Conservation (phyloP, 2,797 vertebrate species). For the Salarias fasciatus region DNA sequence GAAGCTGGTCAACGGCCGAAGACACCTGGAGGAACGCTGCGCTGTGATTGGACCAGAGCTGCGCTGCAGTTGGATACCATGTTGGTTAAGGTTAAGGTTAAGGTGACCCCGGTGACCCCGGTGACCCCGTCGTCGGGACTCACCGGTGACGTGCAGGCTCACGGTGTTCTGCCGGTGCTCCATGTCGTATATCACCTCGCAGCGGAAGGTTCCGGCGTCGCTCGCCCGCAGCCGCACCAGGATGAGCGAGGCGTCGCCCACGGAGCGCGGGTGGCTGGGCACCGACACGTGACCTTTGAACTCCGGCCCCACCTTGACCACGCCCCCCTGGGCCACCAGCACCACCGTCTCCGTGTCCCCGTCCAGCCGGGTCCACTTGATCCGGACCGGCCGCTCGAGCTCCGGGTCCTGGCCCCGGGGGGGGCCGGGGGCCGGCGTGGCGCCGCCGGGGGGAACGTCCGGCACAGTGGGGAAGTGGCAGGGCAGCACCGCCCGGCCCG, state of each 20-base stretch:
- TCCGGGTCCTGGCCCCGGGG: slow-evolving; percentile 40
- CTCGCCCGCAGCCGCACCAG: slow-evolving; percentile 85
- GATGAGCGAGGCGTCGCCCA: slow-evolving; percentile 85
- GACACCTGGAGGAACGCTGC: too few relatives aligned
- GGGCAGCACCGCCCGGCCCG: slow-evolving; percentile 84
- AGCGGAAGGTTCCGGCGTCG: slow-evolving; percentile 90
- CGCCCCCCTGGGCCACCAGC: slow-evolving; percentile 87
- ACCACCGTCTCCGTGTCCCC: slow-evolving; percentile 85
- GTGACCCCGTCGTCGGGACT: too few relatives aligned
- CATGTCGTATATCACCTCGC: slow-evolving; percentile 91
- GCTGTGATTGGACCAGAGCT: too few relatives aligned
- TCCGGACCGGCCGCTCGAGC: slow-evolving; percentile 84
- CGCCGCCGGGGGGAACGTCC: background rate
- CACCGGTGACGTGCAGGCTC: slow-evolving; percentile 87
- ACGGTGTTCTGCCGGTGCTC: slow-evolving; percentile 87
- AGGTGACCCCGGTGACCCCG: too few relatives aligned
- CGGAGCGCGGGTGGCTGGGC: slow-evolving; percentile 71
- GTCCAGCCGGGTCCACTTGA: slow-evolving; percentile 94
- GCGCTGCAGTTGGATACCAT: too few relatives aligned
- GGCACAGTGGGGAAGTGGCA: slow-evolving; percentile 86
- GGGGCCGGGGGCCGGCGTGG: background rate
- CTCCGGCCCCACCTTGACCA: slow-evolving; percentile 85
- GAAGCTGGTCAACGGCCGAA: too few relatives aligned
- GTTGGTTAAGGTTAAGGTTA: too few relatives aligned
- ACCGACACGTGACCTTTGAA: slow-evolving; percentile 87